Base-by-base conservation (phyloP, 2,888 invertebrate genomes). In the Meganola albula region DNA sequence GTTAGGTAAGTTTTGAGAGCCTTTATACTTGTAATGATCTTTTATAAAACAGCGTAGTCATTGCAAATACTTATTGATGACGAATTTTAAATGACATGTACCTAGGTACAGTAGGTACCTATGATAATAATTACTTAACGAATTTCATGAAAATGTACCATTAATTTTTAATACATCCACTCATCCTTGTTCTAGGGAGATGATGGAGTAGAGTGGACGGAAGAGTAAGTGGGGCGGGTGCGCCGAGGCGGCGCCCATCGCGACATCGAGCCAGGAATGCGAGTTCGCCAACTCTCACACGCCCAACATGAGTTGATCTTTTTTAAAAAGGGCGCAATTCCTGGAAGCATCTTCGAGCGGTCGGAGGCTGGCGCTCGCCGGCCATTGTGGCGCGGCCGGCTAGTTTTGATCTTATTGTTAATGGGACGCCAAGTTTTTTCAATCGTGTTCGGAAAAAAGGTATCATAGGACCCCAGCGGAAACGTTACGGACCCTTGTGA, bases 331-430 rank as follows among this genome's bases (percentile, higher is more conserved):
- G 75, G 73, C 76, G 65, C 76, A 66, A 74, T 84, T 85, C 84
- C 63, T 80, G 80, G 85, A 84, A 85, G 68, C 71, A 52, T 66
- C 67, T 63, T 67, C 63, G 64, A 71, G 63, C 74, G 77, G 71
- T 63, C 72, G 75, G 72, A 75, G 79, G 74, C 79, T 77, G 80
- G 83, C 83, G 82, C 82, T 80, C 78, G 66, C 59, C 69, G 75
- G 57, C 72, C 77, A 78, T 82, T 82, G 82, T 82, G 73, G 67
- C 65, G 65, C 72, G 84, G 53, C 53, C 79, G 83, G 84, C 82
- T 79, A 82, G 80, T 84, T 85, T 85, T 85, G 84, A 84, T 84
- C 79, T 83, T 82, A 84, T 85, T 84, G 76, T 85, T 84, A 84
- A 82, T 83, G 80, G 83, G 83, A 83, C 82, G 82, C 82, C 76